A percentile compares a stretch with the other conserved stretches of the same genome.
Evolutionary conservation across 1,140 invertebrate species (phyloP).

Genomic region (Bombus picipes): DNA sequence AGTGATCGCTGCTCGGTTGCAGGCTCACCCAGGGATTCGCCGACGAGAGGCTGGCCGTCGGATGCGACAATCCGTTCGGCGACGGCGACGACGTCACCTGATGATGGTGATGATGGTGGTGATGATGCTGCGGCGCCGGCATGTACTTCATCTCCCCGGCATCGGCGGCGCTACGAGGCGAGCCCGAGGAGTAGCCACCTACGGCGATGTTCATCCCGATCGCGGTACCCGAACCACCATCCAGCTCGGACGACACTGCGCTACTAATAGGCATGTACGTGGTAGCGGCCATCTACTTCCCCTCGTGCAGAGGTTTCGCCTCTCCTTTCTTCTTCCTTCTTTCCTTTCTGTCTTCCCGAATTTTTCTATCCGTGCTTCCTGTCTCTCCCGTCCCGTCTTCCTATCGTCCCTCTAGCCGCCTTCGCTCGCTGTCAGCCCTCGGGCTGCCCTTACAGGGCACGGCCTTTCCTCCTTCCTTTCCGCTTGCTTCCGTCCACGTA

Average conservation of each 20-base stretch:
- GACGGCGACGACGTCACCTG: constrained; percentile 87
- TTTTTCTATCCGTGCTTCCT: not conserved
- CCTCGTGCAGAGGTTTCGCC: constrained; percentile 64
- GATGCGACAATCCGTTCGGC: constrained; percentile 87
- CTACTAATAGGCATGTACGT: constrained; percentile 92
- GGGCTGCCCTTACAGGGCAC: not conserved
- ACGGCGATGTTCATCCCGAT: constrained; percentile 88
- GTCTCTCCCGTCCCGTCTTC: too few species aligned
- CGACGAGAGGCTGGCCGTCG: constrained; percentile 83
- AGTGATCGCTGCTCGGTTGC: constrained; percentile 90
- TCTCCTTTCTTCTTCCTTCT: not conserved
- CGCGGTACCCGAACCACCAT: constrained; percentile 88
- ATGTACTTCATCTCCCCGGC: constrained; percentile 97
- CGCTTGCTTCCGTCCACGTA: not conserved
- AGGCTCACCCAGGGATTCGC: constrained; percentile 93
- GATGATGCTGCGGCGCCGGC: constrained; percentile 90
- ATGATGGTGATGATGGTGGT: constrained; percentile 88
- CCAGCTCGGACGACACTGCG: constrained; percentile 88
- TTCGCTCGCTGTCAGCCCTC: too few species aligned
- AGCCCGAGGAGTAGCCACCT: constrained; percentile 88
- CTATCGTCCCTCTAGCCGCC: too few species aligned
- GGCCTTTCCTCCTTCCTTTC: not conserved
- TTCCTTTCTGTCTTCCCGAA: not conserved
- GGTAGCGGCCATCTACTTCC: constrained; percentile 89
- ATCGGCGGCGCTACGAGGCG: constrained; percentile 90